A percentile compares a stretch with the other conserved stretches of the same genome.
These are phyloP conservation scores for honey bee (Apis mellifera) DNA, from an alignment of 1,140 invertebrate species.

Conservation along the genomic window Amel_HAv3.1 CM009938.2:5629501-5630000, in stretches of 20 bases:
- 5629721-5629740: conserved; percentile 8
- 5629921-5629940: conserved; percentile 29
- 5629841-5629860: conserved; percentile 22
- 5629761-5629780: conserved; percentile 1
- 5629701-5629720: conserved; percentile 32
- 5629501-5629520: too few species aligned
- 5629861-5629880: background rate
- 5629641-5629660: background rate
- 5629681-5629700: background rate
- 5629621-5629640: background rate
- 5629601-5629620: background rate
- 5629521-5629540: too few species aligned
- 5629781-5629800: conserved; percentile 12
- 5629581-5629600: too few species aligned
- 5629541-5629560: too few species aligned
- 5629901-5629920: background rate
- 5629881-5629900: background rate
- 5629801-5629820: background rate
- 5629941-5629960: conserved; percentile 30
- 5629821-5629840: conserved; percentile 43
- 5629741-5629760: conserved; percentile 16
- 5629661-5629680: conserved; percentile 12
- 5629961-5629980: conserved; percentile 52
- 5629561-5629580: too few species aligned
- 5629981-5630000: conserved; percentile 37